phyloP scores from a whole-genome alignment of 2,113 vertebrate genomes.

The Nerophis lumbriciformis region DNA sequence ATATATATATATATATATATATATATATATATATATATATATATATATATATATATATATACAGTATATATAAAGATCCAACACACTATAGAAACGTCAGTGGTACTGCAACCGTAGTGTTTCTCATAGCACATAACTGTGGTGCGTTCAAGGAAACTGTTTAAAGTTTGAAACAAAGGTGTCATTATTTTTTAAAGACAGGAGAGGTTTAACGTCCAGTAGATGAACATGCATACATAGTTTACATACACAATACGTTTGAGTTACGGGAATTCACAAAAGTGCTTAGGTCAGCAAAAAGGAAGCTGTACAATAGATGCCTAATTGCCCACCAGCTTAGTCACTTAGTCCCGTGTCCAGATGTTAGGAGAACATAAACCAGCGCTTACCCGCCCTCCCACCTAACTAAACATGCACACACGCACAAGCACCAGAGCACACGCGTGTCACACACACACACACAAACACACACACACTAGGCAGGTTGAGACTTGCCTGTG shows the following conservation, averaged over 20 bases:
- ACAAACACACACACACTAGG: conserved; percentile 20
- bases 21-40: no score
- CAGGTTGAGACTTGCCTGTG: conserved; percentile 50
- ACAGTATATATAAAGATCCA: no score
- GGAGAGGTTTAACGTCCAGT: no score
- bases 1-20: no score
- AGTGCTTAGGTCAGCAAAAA: conserved; percentile 42
- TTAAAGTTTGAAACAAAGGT: no score
- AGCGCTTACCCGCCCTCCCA: conserved; percentile 37
- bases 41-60: no score
- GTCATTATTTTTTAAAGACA: no score
- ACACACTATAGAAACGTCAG: no score
- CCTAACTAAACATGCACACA: conserved; percentile 2
- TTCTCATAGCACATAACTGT: no score
- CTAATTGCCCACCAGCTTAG: conserved; percentile 61
- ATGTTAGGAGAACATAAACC: conserved; percentile 67
- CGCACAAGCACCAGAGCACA: conserved; percentile 3
- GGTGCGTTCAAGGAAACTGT: no score
- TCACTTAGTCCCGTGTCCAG: conserved; percentile 84
- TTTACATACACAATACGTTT: no score
- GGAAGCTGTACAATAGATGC: conserved; percentile 38
- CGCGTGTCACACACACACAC: neutral
- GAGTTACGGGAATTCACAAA: neutral
- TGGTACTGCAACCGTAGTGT: no score
- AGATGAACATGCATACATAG: neutral